Evolutionary conservation across 2,797 vertebrate genomes (phyloP).

Genomic region (Crocodylus rhombifer): DNA sequence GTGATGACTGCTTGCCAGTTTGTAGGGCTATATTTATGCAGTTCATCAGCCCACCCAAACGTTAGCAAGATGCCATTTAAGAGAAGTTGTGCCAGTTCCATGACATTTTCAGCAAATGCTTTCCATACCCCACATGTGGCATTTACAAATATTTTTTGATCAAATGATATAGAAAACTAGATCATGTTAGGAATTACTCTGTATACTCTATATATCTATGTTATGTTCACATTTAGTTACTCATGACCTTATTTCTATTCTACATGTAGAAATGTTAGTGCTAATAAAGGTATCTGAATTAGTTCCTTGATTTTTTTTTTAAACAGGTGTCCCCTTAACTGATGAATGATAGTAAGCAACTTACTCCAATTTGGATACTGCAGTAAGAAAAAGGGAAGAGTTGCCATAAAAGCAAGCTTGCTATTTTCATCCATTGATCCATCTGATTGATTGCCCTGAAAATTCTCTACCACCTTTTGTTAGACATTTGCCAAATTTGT

Average conservation of each 20-base stretch:
- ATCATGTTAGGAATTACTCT: rapidly evolving
- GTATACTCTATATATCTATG: rapidly evolving
- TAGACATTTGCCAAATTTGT: neutral
- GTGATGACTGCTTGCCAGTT: neutral
- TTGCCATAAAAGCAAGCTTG: neutral
- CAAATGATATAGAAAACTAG: neutral
- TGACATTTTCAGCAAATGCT: neutral
- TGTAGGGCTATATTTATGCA: neutral
- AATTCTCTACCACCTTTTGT: neutral
- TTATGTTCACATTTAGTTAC: neutral
- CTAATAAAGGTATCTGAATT: rapidly evolving
- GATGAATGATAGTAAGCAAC: neutral
- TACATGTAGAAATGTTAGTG: rapidly evolving
- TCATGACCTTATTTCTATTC: neutral
- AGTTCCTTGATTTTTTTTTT: no score
- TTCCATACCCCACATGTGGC: neutral
- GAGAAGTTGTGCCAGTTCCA: neutral
- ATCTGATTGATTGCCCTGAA: neutral
- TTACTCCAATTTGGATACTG: neutral
- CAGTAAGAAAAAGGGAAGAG: neutral
- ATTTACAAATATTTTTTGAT: neutral
- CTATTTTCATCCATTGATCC: neutral
- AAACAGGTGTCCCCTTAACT: no score
- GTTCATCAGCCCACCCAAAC: neutral
- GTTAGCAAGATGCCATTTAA: neutral